These are phyloP conservation scores for Heteromurus nitidus DNA, from an alignment of 2,888 invertebrate genomes.

Conservation along the genomic window DNA sequence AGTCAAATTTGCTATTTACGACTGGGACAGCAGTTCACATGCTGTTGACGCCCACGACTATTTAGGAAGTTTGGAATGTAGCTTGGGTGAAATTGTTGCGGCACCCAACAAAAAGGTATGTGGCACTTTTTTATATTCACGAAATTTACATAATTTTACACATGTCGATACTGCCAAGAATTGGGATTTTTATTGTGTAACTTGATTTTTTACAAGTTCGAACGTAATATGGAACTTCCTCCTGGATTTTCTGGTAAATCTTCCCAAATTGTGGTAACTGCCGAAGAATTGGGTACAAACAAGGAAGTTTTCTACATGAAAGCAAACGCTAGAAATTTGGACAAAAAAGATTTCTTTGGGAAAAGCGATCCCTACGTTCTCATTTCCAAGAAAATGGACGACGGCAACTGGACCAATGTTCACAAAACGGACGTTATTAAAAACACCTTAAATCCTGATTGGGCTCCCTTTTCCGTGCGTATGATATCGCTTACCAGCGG, in stretches of 20 bases:
- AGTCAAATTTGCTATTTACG: slow-evolving; percentile 76
- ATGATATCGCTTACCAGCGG: slow-evolving; percentile 76
- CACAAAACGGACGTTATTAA: slow-evolving; percentile 78
- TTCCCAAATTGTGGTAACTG: slow-evolving; percentile 74
- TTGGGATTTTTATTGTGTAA: slow-evolving; percentile 77
- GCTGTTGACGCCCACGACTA: slow-evolving; percentile 74
- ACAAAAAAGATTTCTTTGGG: slow-evolving; percentile 78
- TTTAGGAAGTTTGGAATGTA: slow-evolving; percentile 77
- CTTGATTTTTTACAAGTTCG: too few species aligned
- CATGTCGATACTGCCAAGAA: too few species aligned
- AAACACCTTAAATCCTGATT: slow-evolving; percentile 78
- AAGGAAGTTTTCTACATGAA: slow-evolving; percentile 76
- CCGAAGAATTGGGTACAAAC: slow-evolving; percentile 75
- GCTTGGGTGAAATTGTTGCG: slow-evolving; percentile 77
- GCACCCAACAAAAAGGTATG: slow-evolving; percentile 70
- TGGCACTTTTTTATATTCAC: too few species aligned
- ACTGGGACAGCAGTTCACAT: slow-evolving; percentile 73
- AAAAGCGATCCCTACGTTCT: slow-evolving; percentile 78
- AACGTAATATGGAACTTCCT: slow-evolving; percentile 52
- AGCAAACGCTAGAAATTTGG: slow-evolving; percentile 76
- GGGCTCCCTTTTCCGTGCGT: slow-evolving; percentile 76
- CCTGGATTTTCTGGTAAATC: slow-evolving; percentile 38
- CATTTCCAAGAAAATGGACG: slow-evolving; percentile 76
- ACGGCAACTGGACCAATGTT: slow-evolving; percentile 76
- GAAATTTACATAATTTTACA: too few species aligned